These are phyloP conservation scores for Neodiprion pinetum DNA, from an alignment of 1,140 invertebrate genomes.

Conservation along the genomic window DNA sequence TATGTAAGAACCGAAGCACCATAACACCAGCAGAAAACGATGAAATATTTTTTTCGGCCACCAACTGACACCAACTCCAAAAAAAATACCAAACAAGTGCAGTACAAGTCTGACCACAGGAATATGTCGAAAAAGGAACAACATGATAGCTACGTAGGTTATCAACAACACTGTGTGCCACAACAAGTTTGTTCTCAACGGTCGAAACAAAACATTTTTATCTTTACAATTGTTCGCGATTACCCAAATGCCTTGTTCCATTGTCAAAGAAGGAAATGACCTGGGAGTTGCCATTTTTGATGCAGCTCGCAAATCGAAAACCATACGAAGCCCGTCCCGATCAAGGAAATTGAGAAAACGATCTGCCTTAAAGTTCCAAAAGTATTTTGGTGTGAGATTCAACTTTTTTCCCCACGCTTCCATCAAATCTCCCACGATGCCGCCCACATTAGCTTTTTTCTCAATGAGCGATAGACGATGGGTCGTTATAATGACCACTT, in stretches of 20 bases:
- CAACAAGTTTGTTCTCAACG: conserved; percentile 31
- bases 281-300: conserved; percentile 20
- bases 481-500: conserved; percentile 35
- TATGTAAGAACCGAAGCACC: conserved; percentile 36
- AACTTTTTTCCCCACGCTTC: conserved; percentile 23
- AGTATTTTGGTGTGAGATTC: conserved; percentile 37
- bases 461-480: conserved; percentile 28
- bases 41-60: conserved; percentile 29
- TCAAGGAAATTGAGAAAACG: conserved; percentile 28
- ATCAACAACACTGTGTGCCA: conserved; percentile 19
- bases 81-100: conserved; percentile 30
- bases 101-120: conserved; percentile 29
- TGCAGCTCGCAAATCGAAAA: conserved; percentile 32
- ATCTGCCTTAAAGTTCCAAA: conserved; percentile 24
- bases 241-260: conserved; percentile 26
- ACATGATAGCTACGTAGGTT: conserved; percentile 19
- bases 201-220: conserved; percentile 27
- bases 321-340: conserved; percentile 31
- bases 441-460: conserved; percentile 28
- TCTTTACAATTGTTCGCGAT: conserved; percentile 24
- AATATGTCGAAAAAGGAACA: conserved; percentile 11
- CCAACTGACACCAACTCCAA: conserved; percentile 31
- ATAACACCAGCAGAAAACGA: conserved; percentile 19
- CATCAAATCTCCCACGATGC: conserved; percentile 30
- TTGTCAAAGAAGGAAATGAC: conserved; percentile 30